A percentile compares a stretch with the other conserved stretches of the same genome.
phyloP scores from a whole-genome alignment of 2,888 invertebrate species.

The Neoaliturus tenellus region DNA sequence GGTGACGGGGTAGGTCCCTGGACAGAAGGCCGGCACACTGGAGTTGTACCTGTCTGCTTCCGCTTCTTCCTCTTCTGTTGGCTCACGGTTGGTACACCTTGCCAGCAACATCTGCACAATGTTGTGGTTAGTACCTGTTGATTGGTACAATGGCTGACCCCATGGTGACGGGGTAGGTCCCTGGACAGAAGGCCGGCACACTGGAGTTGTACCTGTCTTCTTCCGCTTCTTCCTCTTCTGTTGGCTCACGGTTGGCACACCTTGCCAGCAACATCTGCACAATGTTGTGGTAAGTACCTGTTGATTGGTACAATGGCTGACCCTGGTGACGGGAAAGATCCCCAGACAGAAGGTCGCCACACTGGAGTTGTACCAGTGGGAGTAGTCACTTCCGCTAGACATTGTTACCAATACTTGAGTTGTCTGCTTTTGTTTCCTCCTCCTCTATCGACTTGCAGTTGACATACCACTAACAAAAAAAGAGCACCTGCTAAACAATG shows the following conservation, averaged over 20 bases:
- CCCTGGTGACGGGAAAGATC: slow-evolving; percentile 79
- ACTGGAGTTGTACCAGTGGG: slow-evolving; percentile 78
- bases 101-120: slow-evolving; percentile 79
- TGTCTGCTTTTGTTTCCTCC: too few species aligned
- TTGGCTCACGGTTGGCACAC: slow-evolving; percentile 85
- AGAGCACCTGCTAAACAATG: too few species aligned
- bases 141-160: slow-evolving; percentile 92
- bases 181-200: slow-evolving; percentile 84
- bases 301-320: slow-evolving; percentile 83
- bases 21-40: slow-evolving; percentile 83
- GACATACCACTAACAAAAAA: too few species aligned
- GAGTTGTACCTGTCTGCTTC: slow-evolving; percentile 81
- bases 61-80: slow-evolving; percentile 80
- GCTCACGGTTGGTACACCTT: slow-evolving; percentile 86
- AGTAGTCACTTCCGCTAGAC: too few species aligned
- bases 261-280: slow-evolving; percentile 82
- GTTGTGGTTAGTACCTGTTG: slow-evolving; percentile 79
- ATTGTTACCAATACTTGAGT: too few species aligned
- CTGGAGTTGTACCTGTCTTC: slow-evolving; percentile 80
- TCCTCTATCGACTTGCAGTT: too few species aligned
- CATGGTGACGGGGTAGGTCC: slow-evolving; percentile 80
- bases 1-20: slow-evolving; percentile 80
- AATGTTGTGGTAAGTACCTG: too few species aligned
- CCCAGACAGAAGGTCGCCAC: slow-evolving; percentile 84
- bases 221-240: slow-evolving; percentile 80